phyloP scores from a whole-genome alignment of 2,113 vertebrate genomes.

The Callaeas wilsoni region DNA sequence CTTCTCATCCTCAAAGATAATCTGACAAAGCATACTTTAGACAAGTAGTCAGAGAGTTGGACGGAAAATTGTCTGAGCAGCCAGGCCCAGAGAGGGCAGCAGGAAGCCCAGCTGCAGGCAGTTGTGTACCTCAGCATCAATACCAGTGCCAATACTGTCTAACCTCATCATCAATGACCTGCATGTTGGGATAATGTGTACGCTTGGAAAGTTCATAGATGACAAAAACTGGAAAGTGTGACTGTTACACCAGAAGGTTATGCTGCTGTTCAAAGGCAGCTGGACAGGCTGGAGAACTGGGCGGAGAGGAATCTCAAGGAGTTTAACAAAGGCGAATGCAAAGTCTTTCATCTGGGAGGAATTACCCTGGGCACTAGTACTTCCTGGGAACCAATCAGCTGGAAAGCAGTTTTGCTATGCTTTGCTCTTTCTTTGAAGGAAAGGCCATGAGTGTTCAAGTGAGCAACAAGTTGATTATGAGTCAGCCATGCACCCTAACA shows the following conservation, averaged over 20 bases:
- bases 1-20: background rate
- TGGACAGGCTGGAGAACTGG: background rate
- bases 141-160: background rate
- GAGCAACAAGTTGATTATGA: background rate
- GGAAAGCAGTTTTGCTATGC: background rate
- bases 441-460: background rate
- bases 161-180: background rate
- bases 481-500: background rate
- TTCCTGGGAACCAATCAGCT: background rate
- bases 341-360: background rate
- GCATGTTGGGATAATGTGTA: fast-evolving
- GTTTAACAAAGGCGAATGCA: background rate
- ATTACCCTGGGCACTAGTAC: background rate
- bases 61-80: background rate
- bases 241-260: background rate
- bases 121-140: too few species aligned
- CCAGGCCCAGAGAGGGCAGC: background rate
- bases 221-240: background rate
- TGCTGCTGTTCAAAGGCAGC: background rate
- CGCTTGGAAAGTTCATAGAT: fast-evolving
- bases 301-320: background rate
- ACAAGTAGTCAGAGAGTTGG: background rate
- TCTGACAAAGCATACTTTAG: background rate
- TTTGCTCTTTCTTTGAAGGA: background rate
- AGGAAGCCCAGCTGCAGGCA: background rate